Evolutionary conservation across 2,113 vertebrate genomes (phyloP).

Genomic region (Cyprinodon variegatus): DNA sequence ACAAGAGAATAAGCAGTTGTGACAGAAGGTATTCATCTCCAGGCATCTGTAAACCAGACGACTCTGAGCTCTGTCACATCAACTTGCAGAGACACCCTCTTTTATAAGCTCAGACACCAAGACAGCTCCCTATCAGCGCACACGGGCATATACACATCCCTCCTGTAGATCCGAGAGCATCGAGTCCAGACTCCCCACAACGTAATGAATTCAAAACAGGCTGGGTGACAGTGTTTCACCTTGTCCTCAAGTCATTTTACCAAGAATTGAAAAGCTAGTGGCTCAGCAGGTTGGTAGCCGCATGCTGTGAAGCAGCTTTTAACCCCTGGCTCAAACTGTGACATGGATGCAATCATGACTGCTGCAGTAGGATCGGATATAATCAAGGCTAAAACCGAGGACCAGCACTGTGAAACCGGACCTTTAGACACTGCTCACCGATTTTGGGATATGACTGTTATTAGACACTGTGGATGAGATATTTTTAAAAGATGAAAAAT

Average conservation of each 20-base stretch:
- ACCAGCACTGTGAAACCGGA: background rate
- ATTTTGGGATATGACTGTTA: background rate
- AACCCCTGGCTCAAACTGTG: background rate
- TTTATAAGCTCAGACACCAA: conserved; percentile 35
- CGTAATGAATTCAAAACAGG: conserved; percentile 21
- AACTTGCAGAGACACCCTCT: conserved; percentile 11
- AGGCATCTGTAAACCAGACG: conserved; percentile 38
- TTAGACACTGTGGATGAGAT: too few species aligned
- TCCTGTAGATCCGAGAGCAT: conserved; percentile 1
- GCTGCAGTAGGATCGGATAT: background rate
- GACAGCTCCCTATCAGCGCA: conserved; percentile 10
- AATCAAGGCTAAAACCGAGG: background rate
- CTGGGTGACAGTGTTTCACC: conserved; percentile 21
- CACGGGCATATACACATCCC: conserved; percentile 14
- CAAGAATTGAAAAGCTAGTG: conserved; percentile 5
- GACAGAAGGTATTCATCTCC: conserved; percentile 55
- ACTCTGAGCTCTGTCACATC: conserved; percentile 39
- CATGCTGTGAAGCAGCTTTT: background rate
- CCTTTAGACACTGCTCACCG: background rate
- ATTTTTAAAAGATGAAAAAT: background rate
- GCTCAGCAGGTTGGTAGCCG: conserved; percentile 1
- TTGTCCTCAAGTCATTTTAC: conserved; percentile 29
- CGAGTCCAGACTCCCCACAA: conserved; percentile 3
- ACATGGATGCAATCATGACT: background rate
- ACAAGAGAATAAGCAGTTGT: conserved; percentile 25